Evolutionary conservation across 2,888 invertebrate species (phyloP).

Genomic region (Agonopterix heracliana): DNA sequence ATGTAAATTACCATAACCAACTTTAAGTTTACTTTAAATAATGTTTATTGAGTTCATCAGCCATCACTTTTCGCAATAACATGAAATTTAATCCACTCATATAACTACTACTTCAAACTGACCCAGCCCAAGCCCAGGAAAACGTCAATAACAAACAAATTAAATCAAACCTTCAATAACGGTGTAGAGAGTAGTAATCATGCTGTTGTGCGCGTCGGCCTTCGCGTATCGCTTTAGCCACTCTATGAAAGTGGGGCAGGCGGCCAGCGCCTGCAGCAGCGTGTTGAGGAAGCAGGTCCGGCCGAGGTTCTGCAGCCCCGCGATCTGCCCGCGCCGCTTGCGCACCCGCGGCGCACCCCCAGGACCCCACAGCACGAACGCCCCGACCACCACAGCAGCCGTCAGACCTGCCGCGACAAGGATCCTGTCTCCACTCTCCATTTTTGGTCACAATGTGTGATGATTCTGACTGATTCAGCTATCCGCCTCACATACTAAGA

Average conservation of each 20-base stretch:
- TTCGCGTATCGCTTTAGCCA: constrained; percentile 86
- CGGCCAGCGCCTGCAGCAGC: constrained; percentile 91
- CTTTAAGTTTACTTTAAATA: too few relatives aligned
- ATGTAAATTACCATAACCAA: too few relatives aligned
- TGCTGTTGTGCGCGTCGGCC: constrained; percentile 79
- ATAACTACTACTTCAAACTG: too few relatives aligned
- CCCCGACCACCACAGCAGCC: constrained; percentile 87
- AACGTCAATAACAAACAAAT: too few relatives aligned
- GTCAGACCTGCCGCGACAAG: constrained; percentile 87
- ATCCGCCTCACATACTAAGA: background rate
- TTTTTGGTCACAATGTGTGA: constrained; percentile 28
- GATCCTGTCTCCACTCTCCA: constrained; percentile 86
- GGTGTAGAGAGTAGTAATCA: constrained; percentile 83
- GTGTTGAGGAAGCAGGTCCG: constrained; percentile 96
- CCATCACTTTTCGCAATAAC: too few relatives aligned
- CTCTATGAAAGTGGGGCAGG: constrained; percentile 87
- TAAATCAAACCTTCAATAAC: constrained; percentile 80
- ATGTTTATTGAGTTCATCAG: too few relatives aligned
- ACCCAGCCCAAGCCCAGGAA: too few relatives aligned
- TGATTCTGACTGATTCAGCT: background rate
- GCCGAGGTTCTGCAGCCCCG: constrained; percentile 93
- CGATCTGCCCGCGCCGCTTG: constrained; percentile 82
- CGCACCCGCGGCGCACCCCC: constrained; percentile 78
- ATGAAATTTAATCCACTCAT: too few relatives aligned
- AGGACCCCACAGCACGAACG: constrained; percentile 90